A percentile compares a stretch with the other conserved stretches of the same genome.
phyloP scores from a whole-genome alignment of 2,113 vertebrate species.

The Nothocercus julius region DNA sequence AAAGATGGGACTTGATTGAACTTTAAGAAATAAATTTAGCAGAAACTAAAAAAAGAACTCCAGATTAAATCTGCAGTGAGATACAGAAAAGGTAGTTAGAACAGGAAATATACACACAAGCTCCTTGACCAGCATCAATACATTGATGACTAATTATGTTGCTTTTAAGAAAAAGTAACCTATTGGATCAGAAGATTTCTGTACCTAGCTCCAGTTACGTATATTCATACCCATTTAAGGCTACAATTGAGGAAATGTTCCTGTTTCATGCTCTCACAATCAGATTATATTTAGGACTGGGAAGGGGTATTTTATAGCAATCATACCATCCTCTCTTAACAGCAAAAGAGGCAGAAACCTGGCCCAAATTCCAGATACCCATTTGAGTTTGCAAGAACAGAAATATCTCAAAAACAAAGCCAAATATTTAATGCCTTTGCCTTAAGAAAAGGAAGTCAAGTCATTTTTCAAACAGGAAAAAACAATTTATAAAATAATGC shows the following conservation, averaged over 20 bases:
- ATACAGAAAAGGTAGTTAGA: background rate
- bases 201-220: background rate
- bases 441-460: background rate
- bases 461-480: background rate
- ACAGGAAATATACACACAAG: background rate
- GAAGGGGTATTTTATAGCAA: background rate
- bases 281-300: background rate
- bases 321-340: background rate
- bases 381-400: background rate
- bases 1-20: background rate
- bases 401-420: background rate
- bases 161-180: background rate
- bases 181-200: background rate
- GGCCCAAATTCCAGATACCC: background rate
- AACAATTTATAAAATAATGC: background rate
- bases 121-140: background rate
- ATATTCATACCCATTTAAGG: background rate
- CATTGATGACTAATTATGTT: accelerated
- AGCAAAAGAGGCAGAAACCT: background rate
- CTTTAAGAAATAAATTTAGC: background rate
- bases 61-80: background rate
- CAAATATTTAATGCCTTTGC: background rate
- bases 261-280: background rate
- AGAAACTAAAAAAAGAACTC: background rate
- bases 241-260: background rate